These are phyloP conservation scores for Stichopus chloronotus DNA, from an alignment of 35 echinoderm and acorn worm species.

Conservation along the genomic window DNA sequence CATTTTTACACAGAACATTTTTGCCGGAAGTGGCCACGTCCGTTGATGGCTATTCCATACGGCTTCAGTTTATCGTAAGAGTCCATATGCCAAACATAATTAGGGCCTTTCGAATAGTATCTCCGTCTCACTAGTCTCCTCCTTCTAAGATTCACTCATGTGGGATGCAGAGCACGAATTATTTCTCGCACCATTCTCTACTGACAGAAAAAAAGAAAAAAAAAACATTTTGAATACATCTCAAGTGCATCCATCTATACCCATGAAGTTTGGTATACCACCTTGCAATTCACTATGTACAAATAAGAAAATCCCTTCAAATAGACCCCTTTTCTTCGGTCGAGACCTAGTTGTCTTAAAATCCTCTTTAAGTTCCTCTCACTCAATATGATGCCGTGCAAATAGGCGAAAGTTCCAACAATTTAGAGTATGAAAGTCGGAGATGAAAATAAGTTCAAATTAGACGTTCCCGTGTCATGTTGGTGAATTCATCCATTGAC, in stretches of 20 bases:
- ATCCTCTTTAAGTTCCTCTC: not conserved
- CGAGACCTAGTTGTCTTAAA: not conserved
- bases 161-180: not conserved
- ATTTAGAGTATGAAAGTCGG: not conserved
- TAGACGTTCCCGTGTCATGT: too few species aligned
- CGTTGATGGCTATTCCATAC: not conserved
- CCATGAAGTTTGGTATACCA: not conserved
- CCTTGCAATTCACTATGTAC: not conserved
- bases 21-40: too few species aligned
- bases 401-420: not conserved
- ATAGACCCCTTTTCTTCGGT: too few species aligned
- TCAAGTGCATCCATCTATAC: not conserved
- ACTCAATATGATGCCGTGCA: not conserved
- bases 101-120: not conserved
- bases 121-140: not conserved
- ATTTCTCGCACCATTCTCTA: constrained; percentile 27
- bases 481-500: too few species aligned
- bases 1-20: too few species aligned
- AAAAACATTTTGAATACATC: not conserved
- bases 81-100: constrained; percentile 8
- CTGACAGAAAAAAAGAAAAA: too few species aligned
- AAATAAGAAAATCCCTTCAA: too few species aligned
- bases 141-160: constrained; percentile 2
- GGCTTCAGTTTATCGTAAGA: not conserved
- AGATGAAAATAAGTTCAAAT: not conserved